Conservation (phyloP, 2,888 invertebrate species). For the Trichogramma evanescens region DNA sequence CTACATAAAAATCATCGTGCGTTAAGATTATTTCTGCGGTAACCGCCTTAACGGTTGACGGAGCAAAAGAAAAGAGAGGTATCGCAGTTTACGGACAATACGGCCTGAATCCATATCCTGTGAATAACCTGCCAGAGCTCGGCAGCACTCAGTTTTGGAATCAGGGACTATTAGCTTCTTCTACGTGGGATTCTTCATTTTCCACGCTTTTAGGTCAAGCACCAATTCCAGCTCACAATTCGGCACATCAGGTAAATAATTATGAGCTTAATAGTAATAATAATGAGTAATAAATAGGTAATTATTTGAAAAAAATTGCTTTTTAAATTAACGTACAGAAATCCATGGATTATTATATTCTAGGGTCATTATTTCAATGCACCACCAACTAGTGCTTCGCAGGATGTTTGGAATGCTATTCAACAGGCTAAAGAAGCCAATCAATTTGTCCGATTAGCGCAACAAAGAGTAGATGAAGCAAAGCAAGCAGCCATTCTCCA, state of each 20-base stretch:
- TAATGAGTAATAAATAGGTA: neutral
- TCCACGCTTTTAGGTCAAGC: constrained; percentile 30
- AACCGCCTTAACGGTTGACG: constrained; percentile 23
- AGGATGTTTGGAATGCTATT: constrained; percentile 65
- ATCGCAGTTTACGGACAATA: constrained; percentile 34
- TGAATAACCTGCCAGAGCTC: constrained; percentile 31
- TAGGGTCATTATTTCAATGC: too few relatives aligned
- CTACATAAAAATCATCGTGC: neutral
- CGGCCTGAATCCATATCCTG: constrained; percentile 33
- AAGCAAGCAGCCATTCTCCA: constrained; percentile 67
- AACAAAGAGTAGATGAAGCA: constrained; percentile 66
- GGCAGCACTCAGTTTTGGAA: constrained; percentile 24
- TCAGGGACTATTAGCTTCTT: constrained; percentile 24
- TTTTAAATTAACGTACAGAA: too few relatives aligned
- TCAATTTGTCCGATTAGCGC: constrained; percentile 62
- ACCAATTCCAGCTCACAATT: constrained; percentile 41
- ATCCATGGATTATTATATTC: too few relatives aligned
- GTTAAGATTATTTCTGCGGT: constrained; percentile 25
- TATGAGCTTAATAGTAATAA: neutral
- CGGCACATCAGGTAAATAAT: constrained; percentile 39
- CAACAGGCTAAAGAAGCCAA: constrained; percentile 70
- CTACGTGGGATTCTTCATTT: constrained; percentile 31
- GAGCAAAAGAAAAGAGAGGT: constrained; percentile 33
- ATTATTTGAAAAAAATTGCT: too few relatives aligned
- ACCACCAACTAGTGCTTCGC: constrained; percentile 49